These are phyloP conservation scores for Margarornis squamiger DNA, from an alignment of 2,797 vertebrate genomes.

Conservation along the genomic window DNA sequence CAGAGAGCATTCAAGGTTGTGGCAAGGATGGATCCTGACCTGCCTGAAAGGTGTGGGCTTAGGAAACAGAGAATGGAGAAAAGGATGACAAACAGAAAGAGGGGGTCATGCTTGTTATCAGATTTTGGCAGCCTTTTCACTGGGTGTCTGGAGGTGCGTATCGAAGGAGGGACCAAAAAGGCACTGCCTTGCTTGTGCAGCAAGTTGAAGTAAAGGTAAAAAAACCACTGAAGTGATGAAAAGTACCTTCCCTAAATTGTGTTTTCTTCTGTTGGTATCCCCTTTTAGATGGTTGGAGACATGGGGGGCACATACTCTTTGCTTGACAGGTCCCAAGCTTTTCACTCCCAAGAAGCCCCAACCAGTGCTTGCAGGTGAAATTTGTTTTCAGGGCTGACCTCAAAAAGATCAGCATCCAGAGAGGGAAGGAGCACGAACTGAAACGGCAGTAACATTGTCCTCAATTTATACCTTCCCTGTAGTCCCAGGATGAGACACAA, in stretches of 20 bases:
- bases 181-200: neutral
- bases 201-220: neutral
- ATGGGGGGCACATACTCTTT: neutral
- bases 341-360: neutral
- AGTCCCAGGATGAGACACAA: neutral
- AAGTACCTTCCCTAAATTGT: neutral
- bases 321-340: neutral
- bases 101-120: neutral
- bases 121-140: neutral
- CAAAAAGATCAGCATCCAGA: neutral
- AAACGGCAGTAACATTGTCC: neutral
- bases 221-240: neutral
- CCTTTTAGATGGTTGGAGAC: neutral
- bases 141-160: neutral
- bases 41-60: accelerated
- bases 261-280: neutral
- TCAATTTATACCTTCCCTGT: neutral
- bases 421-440: neutral
- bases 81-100: neutral
- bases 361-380: neutral
- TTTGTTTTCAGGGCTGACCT: neutral
- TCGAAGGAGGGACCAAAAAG: neutral
- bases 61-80: neutral
- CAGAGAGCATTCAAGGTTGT: neutral
- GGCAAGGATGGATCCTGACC: neutral